Evolutionary conservation across 2,888 invertebrate genomes (phyloP), one percentile per base, ranked within the genome.

Genomic region (Pherbina coryleti): DNA sequence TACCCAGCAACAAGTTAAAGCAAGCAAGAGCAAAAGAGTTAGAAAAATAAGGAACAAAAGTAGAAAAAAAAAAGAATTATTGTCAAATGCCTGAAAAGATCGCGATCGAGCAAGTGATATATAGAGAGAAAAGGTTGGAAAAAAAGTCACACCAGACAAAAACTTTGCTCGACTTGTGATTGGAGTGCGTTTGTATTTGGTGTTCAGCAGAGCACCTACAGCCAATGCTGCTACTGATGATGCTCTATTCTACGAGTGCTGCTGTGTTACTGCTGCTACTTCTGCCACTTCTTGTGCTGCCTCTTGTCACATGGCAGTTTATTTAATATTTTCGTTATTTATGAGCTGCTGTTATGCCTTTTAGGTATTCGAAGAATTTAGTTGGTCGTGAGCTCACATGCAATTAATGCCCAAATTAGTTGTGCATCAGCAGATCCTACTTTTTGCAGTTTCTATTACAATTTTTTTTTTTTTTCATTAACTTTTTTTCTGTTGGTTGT

Each of bases 361-460:
- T 83, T 83, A 79, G 82, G 81, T 81, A 83, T 82, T 81, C 79
- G 72, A 81, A 82, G 82, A 83, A 83, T 83, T 83, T 80, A 81
- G 79, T 75, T 67, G 75, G 55, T 83, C 81, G 82, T 83, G 83
- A 82, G 81, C 81, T 81, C 81, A 82, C 80, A 80, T 81, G 81
- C 82, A 83, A 83, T 83, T 83, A 83, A 83, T 83, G 82, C 79
- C 82, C 82, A 83, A 83, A 82, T 83, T 81, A 82, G 81, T 81
- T 71, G 53, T 64, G 77, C 53, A 28, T 53, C 73, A 51, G 44
- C 62, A 64, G 31, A 66, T 55, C 9, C 55, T 55, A 55, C 22
- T 55, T 67, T n/a, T 67, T 37, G n/a, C 49, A 37, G 9, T 49
- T 67, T 67, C 22, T 14, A 19, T 60, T 60, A 44, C 44, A 55